Evolutionary conservation across 2,797 vertebrate genomes (phyloP), one percentile per base, ranked within the genome.

Genomic region (Dallia pectoralis): DNA sequence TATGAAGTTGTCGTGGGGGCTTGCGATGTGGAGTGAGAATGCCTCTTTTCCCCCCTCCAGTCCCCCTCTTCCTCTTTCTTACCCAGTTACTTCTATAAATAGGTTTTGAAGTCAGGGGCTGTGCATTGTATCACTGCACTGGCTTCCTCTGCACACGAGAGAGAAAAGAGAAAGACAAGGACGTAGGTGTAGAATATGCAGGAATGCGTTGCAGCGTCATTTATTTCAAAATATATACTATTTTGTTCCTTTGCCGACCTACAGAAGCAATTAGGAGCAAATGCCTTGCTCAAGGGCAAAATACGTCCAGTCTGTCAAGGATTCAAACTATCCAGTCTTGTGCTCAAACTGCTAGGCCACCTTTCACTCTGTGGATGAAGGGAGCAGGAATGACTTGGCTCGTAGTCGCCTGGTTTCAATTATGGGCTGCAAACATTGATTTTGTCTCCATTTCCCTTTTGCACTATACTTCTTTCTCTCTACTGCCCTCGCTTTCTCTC

Each of bases 61-160:
- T 15, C 32, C 11, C 44, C 49, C 61, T 27, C 59, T 73, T 69
- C 69, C 64, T 75, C 66, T 76, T 61, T 74, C 73, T 67, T 77
- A 81, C 81, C 79, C 77, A 73, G 83, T 79, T 76, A 77, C 74
- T 66, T 81, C 82, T 87, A 84, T 80, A 85, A 81, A 85, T 85
- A 85, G 77, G 63, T 40, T 40, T 47, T 82, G 78, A 81, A 83
- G 79, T 78, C 71, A 76, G 71, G 67, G 71, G 70, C 74, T 78
- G 67, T 62, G 72, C 75, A 80, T 84, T 85, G 77, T 79, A 81
- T 79, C 74, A 74, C 79, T 73, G 79, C 76, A 78, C 77, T 18
- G 67, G 69, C 62, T 73, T 53, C 36, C 64, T 67, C 71, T 65
- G 48, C 72, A 62, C 67, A 70, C 69, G n/a, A 11, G 8, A 30